Conservation (phyloP, 2,797 vertebrate genomes). For the Ficedula albicollis region DNA sequence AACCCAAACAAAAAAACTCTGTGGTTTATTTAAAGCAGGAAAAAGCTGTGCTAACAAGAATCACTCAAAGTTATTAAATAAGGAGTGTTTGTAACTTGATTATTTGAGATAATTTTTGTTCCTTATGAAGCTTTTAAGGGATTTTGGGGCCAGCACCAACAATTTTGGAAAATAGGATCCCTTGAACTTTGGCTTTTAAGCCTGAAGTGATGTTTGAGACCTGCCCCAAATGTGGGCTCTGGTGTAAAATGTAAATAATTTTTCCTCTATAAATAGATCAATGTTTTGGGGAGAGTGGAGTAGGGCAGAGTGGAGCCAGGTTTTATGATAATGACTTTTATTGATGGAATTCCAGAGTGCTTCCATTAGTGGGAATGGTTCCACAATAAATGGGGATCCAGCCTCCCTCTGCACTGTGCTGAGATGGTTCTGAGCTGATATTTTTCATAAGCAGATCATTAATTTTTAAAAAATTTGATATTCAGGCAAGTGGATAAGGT, state of each 20-base stretch:
- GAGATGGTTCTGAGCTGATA: neutral
- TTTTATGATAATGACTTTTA: neutral
- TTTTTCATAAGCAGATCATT: neutral
- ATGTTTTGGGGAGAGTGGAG: neutral
- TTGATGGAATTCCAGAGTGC: neutral
- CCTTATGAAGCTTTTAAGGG: neutral
- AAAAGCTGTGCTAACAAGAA: neutral
- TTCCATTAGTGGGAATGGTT: neutral
- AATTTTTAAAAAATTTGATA: neutral
- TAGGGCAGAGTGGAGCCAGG: neutral
- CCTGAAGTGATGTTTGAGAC: neutral
- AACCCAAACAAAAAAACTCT: neutral
- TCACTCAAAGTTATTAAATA: neutral
- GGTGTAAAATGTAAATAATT: neutral
- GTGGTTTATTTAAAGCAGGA: neutral
- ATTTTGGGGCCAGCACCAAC: rapidly evolving
- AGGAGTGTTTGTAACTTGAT: neutral
- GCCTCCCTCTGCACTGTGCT: neutral
- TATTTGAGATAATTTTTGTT: neutral
- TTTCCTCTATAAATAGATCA: neutral
- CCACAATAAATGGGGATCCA: neutral
- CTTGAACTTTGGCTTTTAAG: neutral
- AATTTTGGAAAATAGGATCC: neutral
- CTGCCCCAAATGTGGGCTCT: neutral
- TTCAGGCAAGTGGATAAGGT: neutral